Evolutionary conservation across 1,140 invertebrate genomes (phyloP).

Genomic region (Branchinecta lynchi): DNA sequence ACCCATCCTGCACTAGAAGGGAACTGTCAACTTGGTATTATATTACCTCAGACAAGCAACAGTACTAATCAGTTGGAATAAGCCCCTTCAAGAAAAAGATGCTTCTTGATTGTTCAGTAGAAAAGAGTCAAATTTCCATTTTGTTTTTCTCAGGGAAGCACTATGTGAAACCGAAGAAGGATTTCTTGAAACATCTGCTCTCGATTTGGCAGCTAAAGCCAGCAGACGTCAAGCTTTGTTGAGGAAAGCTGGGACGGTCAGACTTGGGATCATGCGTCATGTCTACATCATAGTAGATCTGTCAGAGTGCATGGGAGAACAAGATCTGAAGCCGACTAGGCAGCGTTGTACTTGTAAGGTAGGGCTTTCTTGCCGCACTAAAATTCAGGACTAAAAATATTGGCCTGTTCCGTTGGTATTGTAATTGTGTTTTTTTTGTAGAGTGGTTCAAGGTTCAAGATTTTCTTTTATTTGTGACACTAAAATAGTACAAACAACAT

Average conservation of each 20-base stretch:
- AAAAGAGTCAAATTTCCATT: constrained; percentile 18
- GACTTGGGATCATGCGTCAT: constrained; percentile 93
- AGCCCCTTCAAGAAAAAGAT: background rate
- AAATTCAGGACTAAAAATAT: too few species aligned
- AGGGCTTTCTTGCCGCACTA: too few species aligned
- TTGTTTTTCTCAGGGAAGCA: constrained; percentile 56
- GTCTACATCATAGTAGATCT: constrained; percentile 79
- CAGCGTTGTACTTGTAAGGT: constrained; percentile 77
- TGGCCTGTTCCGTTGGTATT: too few species aligned
- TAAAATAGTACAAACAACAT: too few species aligned
- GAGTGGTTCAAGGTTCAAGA: too few species aligned
- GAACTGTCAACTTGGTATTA: too few species aligned
- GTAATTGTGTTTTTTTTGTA: too few species aligned
- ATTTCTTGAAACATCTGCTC: constrained; percentile 66
- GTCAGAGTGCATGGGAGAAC: constrained; percentile 80
- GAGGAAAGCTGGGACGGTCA: constrained; percentile 44
- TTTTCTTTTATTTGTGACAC: too few species aligned
- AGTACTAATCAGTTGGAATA: constrained; percentile 6
- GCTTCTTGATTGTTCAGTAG: background rate
- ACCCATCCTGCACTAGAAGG: too few species aligned
- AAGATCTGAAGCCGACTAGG: constrained; percentile 89
- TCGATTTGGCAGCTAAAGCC: constrained; percentile 75
- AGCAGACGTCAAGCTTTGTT: constrained; percentile 58
- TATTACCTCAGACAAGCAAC: constrained; percentile 5
- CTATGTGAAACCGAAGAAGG: constrained; percentile 92